phyloP scores from a whole-genome alignment of 2,113 vertebrate genomes.

The Strigops habroptila region DNA sequence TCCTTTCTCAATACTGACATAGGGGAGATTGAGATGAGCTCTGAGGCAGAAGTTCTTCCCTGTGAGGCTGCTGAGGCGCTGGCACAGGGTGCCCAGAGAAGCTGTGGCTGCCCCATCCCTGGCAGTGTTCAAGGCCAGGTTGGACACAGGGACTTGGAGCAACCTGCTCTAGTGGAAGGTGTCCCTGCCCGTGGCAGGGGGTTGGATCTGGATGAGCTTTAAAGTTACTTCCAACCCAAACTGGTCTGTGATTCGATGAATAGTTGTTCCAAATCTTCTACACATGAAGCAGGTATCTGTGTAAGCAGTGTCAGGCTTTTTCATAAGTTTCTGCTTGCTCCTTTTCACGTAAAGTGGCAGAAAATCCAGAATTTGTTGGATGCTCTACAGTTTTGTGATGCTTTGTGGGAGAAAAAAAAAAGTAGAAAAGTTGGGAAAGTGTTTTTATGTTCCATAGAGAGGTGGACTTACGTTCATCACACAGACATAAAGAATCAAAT shows the following conservation, averaged over 20 bases:
- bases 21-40: neutral
- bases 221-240: neutral
- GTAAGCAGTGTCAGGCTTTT: neutral
- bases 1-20: neutral
- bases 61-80: neutral
- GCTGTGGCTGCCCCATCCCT: neutral
- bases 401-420: neutral
- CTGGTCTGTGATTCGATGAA: neutral
- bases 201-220: neutral
- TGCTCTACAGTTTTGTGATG: neutral
- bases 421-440: neutral
- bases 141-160: neutral
- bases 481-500: neutral
- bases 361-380: neutral
- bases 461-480: neutral
- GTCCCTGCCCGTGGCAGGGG: neutral
- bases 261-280: neutral
- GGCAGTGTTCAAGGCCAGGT: neutral
- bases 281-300: no score
- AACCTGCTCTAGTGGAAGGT: neutral
- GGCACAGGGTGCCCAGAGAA: neutral
- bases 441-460: neutral
- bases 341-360: neutral
- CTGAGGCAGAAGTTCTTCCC: neutral
- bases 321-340: neutral